Base-by-base conservation (phyloP, 2,113 vertebrate species). In the Aldabrachelys gigantea region DNA sequence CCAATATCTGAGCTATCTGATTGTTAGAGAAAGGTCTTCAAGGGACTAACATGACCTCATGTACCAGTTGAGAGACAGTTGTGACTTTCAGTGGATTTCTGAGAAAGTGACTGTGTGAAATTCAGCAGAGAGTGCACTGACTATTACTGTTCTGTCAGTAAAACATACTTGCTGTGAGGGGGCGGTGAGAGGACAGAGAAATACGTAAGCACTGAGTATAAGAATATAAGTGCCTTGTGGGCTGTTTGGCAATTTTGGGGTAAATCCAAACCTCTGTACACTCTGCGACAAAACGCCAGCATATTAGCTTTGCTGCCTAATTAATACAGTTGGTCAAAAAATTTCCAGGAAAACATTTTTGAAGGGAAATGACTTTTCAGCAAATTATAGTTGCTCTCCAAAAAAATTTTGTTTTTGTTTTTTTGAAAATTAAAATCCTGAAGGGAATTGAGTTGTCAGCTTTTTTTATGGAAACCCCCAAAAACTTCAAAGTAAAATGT, bases 71-170 rank as follows among this genome's bases (percentile, higher is more conserved):
- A 92, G 41, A 78, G 49, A 14, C 3, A 4, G n/a, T 84, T 91
- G 89, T 54, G 5, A 80, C 25, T 88, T 94, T 93, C 57, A 87
- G 17, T 72, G 93, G 53, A 75, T 78, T 93, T 91, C 94, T 92
- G 92, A 96, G 89, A 88, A 93, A 93, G 76, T 31, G 92, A 95
- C 87, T 44, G 76, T 84, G 44, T 94, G 90, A 96, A 96, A 94
- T 90, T 91, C 52, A 80, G 65, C 5, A 4, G 69, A 89, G 87
- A 72, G 10, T 9, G 59, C 85, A 86, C 88, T 95, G 92, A 91
- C 88, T 93, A 76, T 65, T 88, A 83, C 91, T 91, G 93, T 76
- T 41, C 75, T 0, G n/a, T 38, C 65, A 72, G 19, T 72, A 38
- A 72, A 72, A n/a, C n/a, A 72, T 22, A 72, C n/a, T 38, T 21